Conservation (phyloP, 2,888 invertebrate genomes). For the Ichneumoninae sp. region DNA sequence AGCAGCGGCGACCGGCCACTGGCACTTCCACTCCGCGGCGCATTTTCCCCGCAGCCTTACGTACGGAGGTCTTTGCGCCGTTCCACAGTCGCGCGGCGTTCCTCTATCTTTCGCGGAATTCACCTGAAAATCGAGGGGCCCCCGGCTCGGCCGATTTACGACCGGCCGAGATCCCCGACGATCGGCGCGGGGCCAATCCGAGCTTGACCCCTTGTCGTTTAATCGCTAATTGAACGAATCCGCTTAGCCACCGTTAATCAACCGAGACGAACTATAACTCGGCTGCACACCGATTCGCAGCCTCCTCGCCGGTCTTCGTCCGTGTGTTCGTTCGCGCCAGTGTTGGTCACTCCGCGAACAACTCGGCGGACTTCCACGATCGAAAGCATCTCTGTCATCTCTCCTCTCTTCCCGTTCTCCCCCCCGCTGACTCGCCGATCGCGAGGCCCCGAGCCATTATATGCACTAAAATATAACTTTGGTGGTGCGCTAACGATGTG, state of each 20-base stretch:
- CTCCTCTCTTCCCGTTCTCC: conserved; percentile 50
- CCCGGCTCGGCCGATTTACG: conserved; percentile 63
- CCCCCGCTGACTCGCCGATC: conserved; percentile 37
- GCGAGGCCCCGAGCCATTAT: conserved; percentile 42
- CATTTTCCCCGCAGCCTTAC: conserved; percentile 21
- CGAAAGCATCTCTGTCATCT: conserved; percentile 50
- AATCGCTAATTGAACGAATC: conserved; percentile 75
- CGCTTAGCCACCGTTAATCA: conserved; percentile 69
- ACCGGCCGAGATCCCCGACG: conserved; percentile 58
- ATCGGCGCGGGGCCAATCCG: conserved; percentile 54
- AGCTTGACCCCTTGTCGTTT: conserved; percentile 71
- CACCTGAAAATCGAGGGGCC: conserved; percentile 56
- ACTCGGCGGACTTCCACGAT: conserved; percentile 29
- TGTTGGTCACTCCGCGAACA: conserved; percentile 32
- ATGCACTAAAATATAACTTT: conserved; percentile 44
- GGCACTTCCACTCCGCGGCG: conserved; percentile 41
- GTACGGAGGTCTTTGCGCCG: not conserved
- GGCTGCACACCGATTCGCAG: not conserved
- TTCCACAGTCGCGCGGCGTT: not conserved
- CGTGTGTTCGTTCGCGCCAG: conserved; percentile 11
- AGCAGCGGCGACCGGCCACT: conserved; percentile 52
- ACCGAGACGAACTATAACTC: conserved; percentile 56
- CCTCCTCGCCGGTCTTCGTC: conserved; percentile 9
- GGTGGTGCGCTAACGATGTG: conserved; percentile 53
- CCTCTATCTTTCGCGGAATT: conserved; percentile 57